Evolutionary conservation across 2,888 invertebrate genomes (phyloP), one percentile per base, ranked within the genome.

Genomic region (Phalera bucephala): DNA sequence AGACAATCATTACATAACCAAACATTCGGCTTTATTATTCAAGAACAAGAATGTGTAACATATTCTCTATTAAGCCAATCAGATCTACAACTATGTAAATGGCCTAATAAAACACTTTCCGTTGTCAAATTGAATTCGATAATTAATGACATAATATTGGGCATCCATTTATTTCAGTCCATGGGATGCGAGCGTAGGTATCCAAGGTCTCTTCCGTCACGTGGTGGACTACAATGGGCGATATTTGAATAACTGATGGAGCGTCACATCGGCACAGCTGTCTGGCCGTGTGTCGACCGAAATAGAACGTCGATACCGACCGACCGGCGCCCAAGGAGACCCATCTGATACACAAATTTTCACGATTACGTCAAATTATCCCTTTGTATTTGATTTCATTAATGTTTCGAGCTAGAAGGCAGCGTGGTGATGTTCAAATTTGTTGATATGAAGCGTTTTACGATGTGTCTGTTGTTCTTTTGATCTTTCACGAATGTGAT

Each of bases 271-370:
- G 57, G 56, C 58, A 63, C 67, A 71, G 65, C 67, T 71, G 72
- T 68, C 60, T 57, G 54, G 56, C 54, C 61, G 61, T 52, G 60
- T 48, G 57, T 36, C 42, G 58, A 64, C 71, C 61, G 68, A 77
- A 76, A 76, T 77, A 75, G 74, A 76, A 67, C 49, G 58, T 74
- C 72, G 70, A 76, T 76, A 75, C 52, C 37, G 33, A 14, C 45
- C 51, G 45, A 50, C 45, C 41, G 49, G 52, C 34, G 47, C 35
- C 45, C 62, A 58, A 54, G 46, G 56, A 50, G 48, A 52, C 42
- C 27, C 14, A 14, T 3, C 27, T 9, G 13, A 27, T 27, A 27
- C 14, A 26, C 26, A 26, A n/a, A 9, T 14, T 14, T 14, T 15
- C 14, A 27, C 27, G 3, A 27, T 14, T 5, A 21, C 13, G n/a